These are phyloP conservation scores for Scleropages formosus DNA, from an alignment of 2,797 vertebrate genomes.

Conservation along the genomic window DNA sequence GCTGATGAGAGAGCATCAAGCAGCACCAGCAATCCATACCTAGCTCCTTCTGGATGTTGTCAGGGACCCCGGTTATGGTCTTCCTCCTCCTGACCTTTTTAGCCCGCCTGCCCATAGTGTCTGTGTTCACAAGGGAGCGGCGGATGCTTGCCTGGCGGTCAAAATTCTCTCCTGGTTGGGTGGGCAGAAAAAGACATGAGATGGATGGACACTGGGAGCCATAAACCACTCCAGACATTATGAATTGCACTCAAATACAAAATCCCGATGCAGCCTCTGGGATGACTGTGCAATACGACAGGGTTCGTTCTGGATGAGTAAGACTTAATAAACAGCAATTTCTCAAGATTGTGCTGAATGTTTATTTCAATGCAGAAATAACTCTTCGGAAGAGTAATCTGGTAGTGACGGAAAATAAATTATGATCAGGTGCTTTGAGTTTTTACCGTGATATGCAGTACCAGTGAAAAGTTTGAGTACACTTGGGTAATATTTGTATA, in stretches of 20 bases:
- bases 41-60: constrained; percentile 76
- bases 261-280: neutral
- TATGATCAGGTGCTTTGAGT: no score
- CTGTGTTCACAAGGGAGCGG: constrained; percentile 79
- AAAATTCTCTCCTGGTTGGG: constrained; percentile 89
- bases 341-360: no score
- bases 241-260: constrained; percentile 21
- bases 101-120: constrained; percentile 79
- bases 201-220: neutral
- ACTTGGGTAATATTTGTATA: no score
- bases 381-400: no score
- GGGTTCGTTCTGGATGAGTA: no score
- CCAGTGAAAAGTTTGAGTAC: no score
- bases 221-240: neutral
- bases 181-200: constrained; percentile 54
- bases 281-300: neutral
- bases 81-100: constrained; percentile 85
- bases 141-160: constrained; percentile 93
- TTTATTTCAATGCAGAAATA: no score
- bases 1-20: constrained; percentile 16
- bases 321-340: no score
- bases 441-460: no score
- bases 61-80: constrained; percentile 80
- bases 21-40: constrained; percentile 80
- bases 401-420: no score